A percentile compares a stretch with the other conserved stretches of the same genome.
Evolutionary conservation across 2,888 invertebrate species (phyloP).

Genomic region (Alentia gelatinosa): DNA sequence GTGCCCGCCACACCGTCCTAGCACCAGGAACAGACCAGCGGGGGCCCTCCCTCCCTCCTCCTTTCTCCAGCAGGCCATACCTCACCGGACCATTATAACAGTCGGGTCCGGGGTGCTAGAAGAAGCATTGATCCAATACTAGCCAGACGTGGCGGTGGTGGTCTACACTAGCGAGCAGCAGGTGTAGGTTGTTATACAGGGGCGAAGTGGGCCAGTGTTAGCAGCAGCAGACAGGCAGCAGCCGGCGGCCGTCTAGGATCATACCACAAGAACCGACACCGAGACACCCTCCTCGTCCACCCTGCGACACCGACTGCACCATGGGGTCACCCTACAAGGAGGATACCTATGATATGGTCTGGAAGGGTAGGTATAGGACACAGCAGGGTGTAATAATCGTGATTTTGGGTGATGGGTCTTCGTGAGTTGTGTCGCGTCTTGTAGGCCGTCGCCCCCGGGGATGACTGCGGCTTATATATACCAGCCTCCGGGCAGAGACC

Average conservation of each 20-base stretch:
- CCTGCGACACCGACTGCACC: background rate
- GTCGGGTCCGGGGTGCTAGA: too few species aligned
- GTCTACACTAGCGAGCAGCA: background rate
- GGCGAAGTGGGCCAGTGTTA: background rate
- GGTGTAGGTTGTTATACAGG: background rate
- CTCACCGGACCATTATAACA: conserved; percentile 1
- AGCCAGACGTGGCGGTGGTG: background rate
- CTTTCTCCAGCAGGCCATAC: background rate
- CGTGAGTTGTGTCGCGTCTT: too few species aligned
- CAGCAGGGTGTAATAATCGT: too few species aligned
- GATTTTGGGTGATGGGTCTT: too few species aligned
- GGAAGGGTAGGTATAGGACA: conserved; percentile 19
- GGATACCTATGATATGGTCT: conserved; percentile 43
- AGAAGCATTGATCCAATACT: background rate
- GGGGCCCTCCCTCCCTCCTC: background rate
- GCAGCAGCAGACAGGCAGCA: background rate
- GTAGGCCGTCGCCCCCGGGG: too few species aligned
- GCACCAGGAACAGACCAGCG: background rate
- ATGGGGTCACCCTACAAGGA: conserved; percentile 49
- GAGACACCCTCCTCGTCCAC: background rate
- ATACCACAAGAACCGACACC: background rate
- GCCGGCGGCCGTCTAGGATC: background rate
- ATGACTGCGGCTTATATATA: too few species aligned
- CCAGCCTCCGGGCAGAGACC: too few species aligned
- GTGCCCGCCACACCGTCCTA: background rate